A percentile compares a stretch with the other conserved stretches of the same genome.
These are phyloP conservation scores for Sebastes cheni DNA, from an alignment of 2,797 vertebrate genomes.

Conservation along the genomic window DNA sequence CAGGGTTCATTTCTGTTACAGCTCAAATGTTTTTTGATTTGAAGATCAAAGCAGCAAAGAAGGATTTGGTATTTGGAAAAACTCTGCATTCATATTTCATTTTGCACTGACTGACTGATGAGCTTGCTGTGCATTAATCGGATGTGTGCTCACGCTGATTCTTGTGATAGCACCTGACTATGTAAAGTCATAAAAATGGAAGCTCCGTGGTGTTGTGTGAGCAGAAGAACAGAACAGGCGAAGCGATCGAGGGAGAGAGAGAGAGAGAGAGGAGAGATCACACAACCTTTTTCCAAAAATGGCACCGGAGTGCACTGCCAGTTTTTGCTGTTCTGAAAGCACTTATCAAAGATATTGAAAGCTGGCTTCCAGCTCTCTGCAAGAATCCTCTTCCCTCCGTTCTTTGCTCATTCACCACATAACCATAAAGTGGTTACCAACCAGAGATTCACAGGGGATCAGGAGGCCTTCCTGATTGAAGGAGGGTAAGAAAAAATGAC, in stretches of 20 bases:
- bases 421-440: constrained; percentile 24
- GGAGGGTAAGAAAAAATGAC: neutral
- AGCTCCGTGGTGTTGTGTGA: constrained; percentile 7
- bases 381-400: constrained; percentile 8
- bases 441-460: neutral
- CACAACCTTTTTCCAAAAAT: constrained; percentile 55
- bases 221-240: neutral
- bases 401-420: neutral
- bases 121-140: neutral
- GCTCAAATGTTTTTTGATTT: neutral
- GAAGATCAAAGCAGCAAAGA: constrained; percentile 10
- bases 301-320: constrained; percentile 23
- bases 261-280: constrained; percentile 36
- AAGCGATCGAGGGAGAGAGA: neutral
- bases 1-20: neutral
- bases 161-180: neutral
- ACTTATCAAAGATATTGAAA: constrained; percentile 47
- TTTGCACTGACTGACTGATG: neutral
- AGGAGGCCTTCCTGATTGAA: neutral
- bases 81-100: constrained; percentile 26
- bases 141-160: constrained; percentile 10
- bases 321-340: constrained; percentile 48
- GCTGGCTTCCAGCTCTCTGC: constrained; percentile 38
- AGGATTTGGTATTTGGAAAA: neutral
- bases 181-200: constrained; percentile 20